phyloP scores from a whole-genome alignment of 2,113 vertebrate genomes.

The Dolichallabes microphthalmus region DNA sequence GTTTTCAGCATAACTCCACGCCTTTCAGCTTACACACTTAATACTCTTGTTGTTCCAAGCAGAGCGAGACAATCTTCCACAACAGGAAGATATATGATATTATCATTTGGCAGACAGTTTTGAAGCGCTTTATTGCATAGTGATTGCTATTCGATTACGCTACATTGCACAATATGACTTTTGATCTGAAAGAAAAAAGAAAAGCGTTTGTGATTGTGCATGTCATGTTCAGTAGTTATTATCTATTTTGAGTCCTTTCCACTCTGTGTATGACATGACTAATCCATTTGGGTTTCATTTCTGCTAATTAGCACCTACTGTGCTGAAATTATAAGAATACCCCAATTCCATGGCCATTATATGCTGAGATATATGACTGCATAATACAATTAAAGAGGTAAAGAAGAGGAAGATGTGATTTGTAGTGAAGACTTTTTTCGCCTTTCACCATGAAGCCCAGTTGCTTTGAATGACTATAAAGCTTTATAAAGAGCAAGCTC shows the following conservation, averaged over 20 bases:
- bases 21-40: neutral
- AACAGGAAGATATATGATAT: neutral
- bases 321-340: constrained; percentile 19
- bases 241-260: neutral
- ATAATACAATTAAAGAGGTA: neutral
- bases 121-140: neutral
- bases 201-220: constrained; percentile 12
- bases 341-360: neutral
- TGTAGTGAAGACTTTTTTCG: neutral
- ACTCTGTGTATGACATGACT: neutral
- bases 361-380: neutral
- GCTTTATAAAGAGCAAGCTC: neutral
- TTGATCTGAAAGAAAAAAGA: neutral
- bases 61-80: neutral
- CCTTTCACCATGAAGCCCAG: neutral
- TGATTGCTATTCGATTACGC: neutral
- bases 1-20: too few relatives aligned
- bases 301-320: constrained; percentile 19
- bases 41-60: neutral
- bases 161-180: neutral
- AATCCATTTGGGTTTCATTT: constrained; percentile 25
- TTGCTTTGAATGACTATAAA: neutral
- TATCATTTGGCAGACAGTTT: neutral
- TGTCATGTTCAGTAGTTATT: constrained; percentile 1
- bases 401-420: neutral